phyloP scores from a whole-genome alignment of 1,140 invertebrate species.

The Bombus affinis region DNA sequence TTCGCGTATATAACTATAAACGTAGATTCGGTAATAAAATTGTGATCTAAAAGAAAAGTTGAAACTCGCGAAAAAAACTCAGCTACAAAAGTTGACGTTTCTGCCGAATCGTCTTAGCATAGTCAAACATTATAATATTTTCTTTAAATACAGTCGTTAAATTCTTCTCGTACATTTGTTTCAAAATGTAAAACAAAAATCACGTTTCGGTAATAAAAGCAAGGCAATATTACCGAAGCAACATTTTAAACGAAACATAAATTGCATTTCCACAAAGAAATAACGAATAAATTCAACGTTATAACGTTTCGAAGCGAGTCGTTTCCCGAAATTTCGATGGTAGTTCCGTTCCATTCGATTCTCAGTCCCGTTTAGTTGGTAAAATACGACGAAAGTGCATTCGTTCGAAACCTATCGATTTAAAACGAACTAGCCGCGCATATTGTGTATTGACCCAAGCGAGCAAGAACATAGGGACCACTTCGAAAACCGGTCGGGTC shows the following conservation, averaged over 20 bases:
- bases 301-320: not conserved
- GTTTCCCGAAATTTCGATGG: not conserved
- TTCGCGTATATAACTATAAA: not conserved
- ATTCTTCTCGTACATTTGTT: not conserved
- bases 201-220: not conserved
- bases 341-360: not conserved
- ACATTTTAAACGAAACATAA: too few relatives aligned
- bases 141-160: not conserved
- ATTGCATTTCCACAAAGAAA: not conserved
- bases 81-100: not conserved
- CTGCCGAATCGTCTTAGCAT: not conserved
- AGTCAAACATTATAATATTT: not conserved
- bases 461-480: constrained; percentile 56
- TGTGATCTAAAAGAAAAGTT: not conserved
- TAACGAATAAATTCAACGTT: not conserved
- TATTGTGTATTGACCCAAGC: constrained; percentile 22
- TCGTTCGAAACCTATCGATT: not conserved
- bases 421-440: constrained; percentile 22
- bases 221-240: not conserved
- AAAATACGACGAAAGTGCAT: constrained; percentile 3
- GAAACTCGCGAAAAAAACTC: not conserved
- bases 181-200: not conserved
- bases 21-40: too few relatives aligned
- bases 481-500: constrained; percentile 62
- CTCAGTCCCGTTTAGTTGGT: not conserved